These are phyloP conservation scores for Notolepis coatsorum DNA, from an alignment of 2,797 vertebrate species.

Conservation along the genomic window DNA sequence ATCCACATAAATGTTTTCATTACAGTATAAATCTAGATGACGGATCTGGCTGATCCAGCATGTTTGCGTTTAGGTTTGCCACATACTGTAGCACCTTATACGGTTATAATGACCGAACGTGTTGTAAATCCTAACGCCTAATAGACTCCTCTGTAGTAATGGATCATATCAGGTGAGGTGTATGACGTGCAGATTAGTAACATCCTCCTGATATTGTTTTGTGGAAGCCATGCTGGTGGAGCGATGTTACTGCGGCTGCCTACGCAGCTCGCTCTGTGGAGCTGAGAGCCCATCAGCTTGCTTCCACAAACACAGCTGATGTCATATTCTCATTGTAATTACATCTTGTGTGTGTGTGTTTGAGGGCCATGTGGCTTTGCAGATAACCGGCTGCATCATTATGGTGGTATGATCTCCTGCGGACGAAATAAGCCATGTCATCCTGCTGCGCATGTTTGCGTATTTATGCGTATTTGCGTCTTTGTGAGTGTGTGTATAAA, in stretches of 20 bases:
- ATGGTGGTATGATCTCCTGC: conserved; percentile 26
- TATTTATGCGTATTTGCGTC: not conserved
- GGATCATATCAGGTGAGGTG: not conserved
- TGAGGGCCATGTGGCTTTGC: conserved; percentile 4
- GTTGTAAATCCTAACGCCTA: too few relatives aligned
- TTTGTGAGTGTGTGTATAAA: not conserved
- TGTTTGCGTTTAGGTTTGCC: too few relatives aligned
- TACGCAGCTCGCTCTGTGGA: conserved; percentile 53
- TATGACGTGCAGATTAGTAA: not conserved
- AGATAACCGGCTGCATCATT: conserved; percentile 22
- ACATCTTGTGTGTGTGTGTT: conserved; percentile 47
- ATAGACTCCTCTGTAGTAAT: not conserved
- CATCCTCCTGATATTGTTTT: conserved; percentile 1
- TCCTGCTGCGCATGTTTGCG: conserved; percentile 1
- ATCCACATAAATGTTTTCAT: too few relatives aligned
- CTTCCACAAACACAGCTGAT: conserved; percentile 55
- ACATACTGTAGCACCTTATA: not conserved
- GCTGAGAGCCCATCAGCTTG: conserved; percentile 67
- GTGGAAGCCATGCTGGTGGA: conserved; percentile 27
- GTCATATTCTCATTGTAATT: conserved; percentile 63
- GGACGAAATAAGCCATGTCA: conserved; percentile 12
- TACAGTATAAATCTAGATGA: not conserved
- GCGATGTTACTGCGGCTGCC: not conserved
- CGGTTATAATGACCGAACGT: not conserved
- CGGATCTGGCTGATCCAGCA: too few relatives aligned